Percentiles rank a stretch among this genome's conserved stretches.
Conservation (phyloP, 2,797 vertebrate species). For the Tapera naevia region DNA sequence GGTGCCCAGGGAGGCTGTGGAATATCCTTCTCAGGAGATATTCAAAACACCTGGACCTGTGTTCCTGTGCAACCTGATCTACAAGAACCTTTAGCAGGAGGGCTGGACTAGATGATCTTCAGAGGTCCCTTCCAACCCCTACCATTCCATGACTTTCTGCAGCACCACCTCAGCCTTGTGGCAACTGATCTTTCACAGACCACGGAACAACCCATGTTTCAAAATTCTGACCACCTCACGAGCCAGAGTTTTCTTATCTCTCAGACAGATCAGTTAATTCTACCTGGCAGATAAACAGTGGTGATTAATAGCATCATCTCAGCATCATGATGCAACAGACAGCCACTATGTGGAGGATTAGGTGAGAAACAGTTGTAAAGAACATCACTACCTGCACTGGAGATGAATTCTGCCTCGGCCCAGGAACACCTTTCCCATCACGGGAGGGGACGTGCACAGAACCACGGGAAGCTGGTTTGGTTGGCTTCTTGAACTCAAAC, state of each 20-base stretch:
- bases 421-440: slow-evolving; percentile 77
- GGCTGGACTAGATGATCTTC: too few species aligned
- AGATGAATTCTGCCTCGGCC: slow-evolving; percentile 82
- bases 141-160: too few species aligned
- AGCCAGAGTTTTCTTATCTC: not conserved
- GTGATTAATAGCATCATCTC: not conserved
- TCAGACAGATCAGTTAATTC: not conserved
- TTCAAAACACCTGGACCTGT: too few species aligned
- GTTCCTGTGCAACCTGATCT: too few species aligned
- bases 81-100: too few species aligned
- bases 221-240: not conserved
- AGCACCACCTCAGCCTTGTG: not conserved
- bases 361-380: not conserved
- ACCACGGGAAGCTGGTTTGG: slow-evolving; percentile 81
- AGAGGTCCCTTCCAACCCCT: too few species aligned
- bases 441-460: slow-evolving; percentile 67
- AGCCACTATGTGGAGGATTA: not conserved
- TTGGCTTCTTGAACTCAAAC: slow-evolving; percentile 96
- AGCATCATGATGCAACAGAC: not conserved
- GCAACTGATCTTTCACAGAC: not conserved
- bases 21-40: too few species aligned
- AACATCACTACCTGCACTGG: slow-evolving; percentile 80
- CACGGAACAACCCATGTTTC: not conserved
- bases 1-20: too few species aligned
- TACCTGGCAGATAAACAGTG: not conserved